Conservation (phyloP, 35 echinoderm and acorn worm genomes). For the Amphiura filiformis region DNA sequence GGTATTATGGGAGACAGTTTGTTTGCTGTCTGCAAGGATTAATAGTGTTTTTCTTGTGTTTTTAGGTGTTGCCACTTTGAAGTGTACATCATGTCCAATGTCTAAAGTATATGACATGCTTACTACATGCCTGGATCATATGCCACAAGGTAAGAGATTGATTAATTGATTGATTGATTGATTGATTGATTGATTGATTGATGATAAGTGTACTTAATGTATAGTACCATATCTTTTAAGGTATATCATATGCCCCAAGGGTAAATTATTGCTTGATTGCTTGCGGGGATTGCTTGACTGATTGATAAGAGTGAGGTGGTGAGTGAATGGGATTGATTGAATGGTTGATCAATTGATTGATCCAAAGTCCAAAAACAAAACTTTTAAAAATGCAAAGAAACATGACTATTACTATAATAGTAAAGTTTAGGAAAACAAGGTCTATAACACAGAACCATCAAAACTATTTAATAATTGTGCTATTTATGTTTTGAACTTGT, state of each 20-base stretch:
- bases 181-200: background rate
- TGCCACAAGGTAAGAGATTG: slow-evolving; percentile 78
- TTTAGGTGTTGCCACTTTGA: slow-evolving; percentile 26
- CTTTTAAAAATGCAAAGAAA: no score
- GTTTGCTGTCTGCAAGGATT: background rate
- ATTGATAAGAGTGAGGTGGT: background rate
- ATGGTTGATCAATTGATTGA: background rate
- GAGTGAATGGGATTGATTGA: no score
- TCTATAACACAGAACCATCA: no score
- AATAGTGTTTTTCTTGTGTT: background rate
- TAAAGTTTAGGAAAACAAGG: no score
- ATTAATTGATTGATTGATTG: background rate
- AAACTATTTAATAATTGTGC: no score
- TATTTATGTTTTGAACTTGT: no score
- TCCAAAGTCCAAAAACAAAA: background rate
- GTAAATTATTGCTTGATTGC: background rate
- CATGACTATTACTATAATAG: no score
- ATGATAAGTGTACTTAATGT: no score
- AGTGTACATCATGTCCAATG: slow-evolving; percentile 56
- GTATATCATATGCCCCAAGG: no score
- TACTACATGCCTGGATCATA: slow-evolving; percentile 79
- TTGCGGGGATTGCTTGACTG: background rate
- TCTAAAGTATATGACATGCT: slow-evolving; percentile 94
- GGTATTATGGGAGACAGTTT: no score
- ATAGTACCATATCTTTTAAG: no score